A percentile compares a stretch with the other conserved stretches of the same genome.
These are phyloP conservation scores for Cynodonichthys magdalenae DNA, from an alignment of 2,797 vertebrate species.

Conservation along the genomic window DNA sequence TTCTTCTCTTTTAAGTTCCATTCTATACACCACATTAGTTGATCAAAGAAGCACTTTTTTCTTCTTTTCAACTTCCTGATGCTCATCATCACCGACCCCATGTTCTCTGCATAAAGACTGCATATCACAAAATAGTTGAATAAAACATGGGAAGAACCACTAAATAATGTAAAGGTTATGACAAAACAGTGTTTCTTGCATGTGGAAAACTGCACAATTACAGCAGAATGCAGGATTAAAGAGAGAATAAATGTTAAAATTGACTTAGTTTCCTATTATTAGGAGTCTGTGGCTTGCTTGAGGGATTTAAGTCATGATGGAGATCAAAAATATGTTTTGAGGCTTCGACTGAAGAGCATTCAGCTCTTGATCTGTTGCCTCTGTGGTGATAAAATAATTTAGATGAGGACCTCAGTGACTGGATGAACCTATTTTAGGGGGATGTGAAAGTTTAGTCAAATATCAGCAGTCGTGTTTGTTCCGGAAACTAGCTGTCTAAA, in stretches of 20 bases:
- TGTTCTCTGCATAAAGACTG: constrained; percentile 43
- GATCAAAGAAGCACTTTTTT: constrained; percentile 30
- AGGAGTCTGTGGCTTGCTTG: constrained; percentile 14
- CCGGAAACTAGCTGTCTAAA: constrained; percentile 40
- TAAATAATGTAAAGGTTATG: constrained; percentile 76
- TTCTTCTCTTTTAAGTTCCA: constrained; percentile 15
- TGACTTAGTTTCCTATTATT: constrained; percentile 34
- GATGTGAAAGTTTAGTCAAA: constrained; percentile 33
- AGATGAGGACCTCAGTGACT: constrained; percentile 9
- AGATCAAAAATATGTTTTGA: constrained; percentile 3
- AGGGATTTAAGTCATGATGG: constrained; percentile 7
- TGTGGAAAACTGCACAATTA: constrained; percentile 52
- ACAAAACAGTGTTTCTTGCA: constrained; percentile 58
- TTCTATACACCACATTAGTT: background rate
- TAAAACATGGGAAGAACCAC: constrained; percentile 72
- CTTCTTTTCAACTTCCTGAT: constrained; percentile 15
- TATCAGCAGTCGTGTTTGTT: constrained; percentile 55
- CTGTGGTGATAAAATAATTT: constrained; percentile 31
- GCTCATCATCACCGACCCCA: constrained; percentile 34
- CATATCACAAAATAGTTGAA: constrained; percentile 58
- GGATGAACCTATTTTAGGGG: constrained; percentile 37
- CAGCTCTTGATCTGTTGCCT: constrained; percentile 15
- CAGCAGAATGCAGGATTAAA: constrained; percentile 33
- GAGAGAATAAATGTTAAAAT: constrained; percentile 46
- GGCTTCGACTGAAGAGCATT: background rate